Evolutionary conservation across 2,797 vertebrate species (phyloP).

Genomic region (Gorsachius magnificus): DNA sequence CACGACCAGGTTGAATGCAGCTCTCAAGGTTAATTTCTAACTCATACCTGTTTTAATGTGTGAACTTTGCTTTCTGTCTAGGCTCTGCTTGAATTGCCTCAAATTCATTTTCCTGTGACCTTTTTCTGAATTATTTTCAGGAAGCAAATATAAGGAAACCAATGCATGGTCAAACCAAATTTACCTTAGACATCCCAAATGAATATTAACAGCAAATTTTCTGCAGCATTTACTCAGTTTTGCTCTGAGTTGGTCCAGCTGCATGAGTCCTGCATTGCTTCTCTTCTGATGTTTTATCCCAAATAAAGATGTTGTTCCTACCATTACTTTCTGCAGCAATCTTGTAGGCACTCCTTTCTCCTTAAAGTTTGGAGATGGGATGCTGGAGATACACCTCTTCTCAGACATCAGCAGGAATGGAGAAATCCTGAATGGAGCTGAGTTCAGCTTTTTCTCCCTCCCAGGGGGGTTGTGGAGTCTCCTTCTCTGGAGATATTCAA

Average conservation of each 20-base stretch:
- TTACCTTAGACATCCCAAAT: neutral
- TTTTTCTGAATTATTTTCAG: neutral
- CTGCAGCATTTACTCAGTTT: neutral
- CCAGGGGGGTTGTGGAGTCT: too few relatives aligned
- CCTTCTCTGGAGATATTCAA: too few relatives aligned
- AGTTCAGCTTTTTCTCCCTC: neutral
- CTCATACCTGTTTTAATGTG: neutral
- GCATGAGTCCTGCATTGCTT: neutral
- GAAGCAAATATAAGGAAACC: neutral
- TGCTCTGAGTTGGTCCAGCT: neutral
- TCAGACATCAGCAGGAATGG: neutral
- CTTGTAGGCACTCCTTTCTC: neutral
- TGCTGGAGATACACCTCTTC: neutral
- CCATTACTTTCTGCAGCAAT: neutral
- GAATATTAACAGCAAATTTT: neutral
- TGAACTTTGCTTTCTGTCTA: conserved; percentile 35
- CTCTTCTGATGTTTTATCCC: neutral
- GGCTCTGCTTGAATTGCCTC: neutral
- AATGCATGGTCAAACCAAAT: neutral
- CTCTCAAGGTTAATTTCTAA: neutral
- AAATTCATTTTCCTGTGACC: conserved; percentile 9
- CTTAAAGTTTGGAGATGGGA: neutral
- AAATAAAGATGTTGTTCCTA: neutral
- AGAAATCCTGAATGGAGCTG: neutral
- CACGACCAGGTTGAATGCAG: neutral